A percentile compares a stretch with the other conserved stretches of the same genome.
These are phyloP conservation scores for Ploceus nigricollis DNA, from an alignment of 2,113 vertebrate species.

Conservation along the genomic window DNA sequence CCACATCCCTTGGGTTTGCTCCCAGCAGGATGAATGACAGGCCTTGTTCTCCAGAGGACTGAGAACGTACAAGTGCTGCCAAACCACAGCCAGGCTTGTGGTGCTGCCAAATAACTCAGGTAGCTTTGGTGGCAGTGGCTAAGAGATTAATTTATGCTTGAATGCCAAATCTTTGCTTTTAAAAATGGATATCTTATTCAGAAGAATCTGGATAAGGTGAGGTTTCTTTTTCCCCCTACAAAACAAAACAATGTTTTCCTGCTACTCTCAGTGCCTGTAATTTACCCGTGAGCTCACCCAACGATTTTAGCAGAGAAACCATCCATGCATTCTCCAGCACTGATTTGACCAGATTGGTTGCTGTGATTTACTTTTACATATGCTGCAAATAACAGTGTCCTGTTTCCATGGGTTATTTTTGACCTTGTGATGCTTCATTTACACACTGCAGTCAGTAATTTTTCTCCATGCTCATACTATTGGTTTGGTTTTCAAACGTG, in stretches of 20 bases:
- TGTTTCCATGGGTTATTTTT: background rate
- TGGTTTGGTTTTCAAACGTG: background rate
- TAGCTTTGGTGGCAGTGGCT: background rate
- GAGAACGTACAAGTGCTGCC: fast-evolving
- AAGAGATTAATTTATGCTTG: background rate
- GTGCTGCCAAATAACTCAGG: background rate
- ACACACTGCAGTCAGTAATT: background rate
- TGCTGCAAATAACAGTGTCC: background rate
- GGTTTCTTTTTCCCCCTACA: background rate
- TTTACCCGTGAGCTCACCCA: fast-evolving
- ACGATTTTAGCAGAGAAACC: background rate
- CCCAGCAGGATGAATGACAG: background rate
- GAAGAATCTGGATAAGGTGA: background rate
- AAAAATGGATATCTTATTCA: background rate
- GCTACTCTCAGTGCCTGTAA: background rate
- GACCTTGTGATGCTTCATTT: background rate
- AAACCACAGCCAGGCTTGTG: fast-evolving
- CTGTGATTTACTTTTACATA: background rate
- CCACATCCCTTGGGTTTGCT: background rate
- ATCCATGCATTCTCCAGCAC: background rate
- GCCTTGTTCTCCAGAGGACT: background rate
- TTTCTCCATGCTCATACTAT: background rate
- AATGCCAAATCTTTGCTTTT: background rate
- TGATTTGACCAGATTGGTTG: background rate
- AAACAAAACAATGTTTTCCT: background rate